Percentiles rank a stretch among this genome's conserved stretches.
These are phyloP conservation scores for Orthosia incerta DNA, from an alignment of 2,888 invertebrate genomes.

Conservation along the genomic window DNA sequence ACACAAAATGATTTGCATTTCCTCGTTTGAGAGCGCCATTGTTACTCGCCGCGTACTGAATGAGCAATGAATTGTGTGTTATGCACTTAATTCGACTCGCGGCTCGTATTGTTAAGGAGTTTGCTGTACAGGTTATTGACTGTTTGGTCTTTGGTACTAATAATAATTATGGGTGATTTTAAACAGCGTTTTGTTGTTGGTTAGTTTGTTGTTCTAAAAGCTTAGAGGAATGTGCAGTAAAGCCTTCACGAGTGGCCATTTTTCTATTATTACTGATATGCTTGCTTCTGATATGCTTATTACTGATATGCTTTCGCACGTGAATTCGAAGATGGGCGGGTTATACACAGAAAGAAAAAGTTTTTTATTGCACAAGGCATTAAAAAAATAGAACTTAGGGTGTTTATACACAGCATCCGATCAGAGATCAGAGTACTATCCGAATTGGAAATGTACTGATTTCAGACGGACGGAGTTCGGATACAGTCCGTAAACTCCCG, in stretches of 20 bases:
- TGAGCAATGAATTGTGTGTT: constrained; percentile 74
- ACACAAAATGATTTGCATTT: constrained; percentile 73
- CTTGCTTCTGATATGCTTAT: neutral
- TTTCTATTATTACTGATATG: neutral
- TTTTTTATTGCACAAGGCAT: no score
- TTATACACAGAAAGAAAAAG: no score
- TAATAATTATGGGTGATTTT: constrained; percentile 13
- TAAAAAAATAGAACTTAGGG: no score
- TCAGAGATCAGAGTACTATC: no score
- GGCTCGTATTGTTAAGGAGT: constrained; percentile 57
- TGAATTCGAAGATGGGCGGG: no score
- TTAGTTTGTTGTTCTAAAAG: neutral
- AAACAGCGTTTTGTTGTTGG: constrained; percentile 1
- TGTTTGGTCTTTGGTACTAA: constrained; percentile 25
- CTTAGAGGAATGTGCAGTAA: neutral
- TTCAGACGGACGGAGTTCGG: no score
- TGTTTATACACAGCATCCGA: no score
- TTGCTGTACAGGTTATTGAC: constrained; percentile 43
- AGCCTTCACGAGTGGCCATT: neutral
- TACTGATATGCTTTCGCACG: neutral
- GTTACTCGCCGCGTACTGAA: constrained; percentile 64
- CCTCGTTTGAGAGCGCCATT: constrained; percentile 61
- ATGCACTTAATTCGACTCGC: constrained; percentile 71
- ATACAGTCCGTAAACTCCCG: no score
- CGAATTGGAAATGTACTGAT: no score